Evolutionary conservation across 2,113 vertebrate species (phyloP).

Genomic region (Pogona vitticeps): DNA sequence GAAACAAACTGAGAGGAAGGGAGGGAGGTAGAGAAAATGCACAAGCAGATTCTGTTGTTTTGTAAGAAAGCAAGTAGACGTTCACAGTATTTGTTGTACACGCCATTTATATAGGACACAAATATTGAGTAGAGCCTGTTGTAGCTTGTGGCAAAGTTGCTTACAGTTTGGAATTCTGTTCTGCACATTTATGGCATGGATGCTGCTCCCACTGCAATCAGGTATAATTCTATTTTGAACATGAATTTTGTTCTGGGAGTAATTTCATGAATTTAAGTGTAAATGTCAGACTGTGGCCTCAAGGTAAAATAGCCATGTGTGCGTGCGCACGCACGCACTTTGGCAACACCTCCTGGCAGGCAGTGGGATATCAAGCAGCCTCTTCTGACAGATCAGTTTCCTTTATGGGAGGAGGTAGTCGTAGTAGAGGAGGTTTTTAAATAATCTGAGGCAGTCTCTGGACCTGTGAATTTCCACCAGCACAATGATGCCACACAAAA

Average conservation of each 20-base stretch:
- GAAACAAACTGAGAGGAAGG: neutral
- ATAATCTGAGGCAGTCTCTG: neutral
- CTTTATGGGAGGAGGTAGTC: neutral
- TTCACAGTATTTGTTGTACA: neutral
- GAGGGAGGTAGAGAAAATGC: too few species aligned
- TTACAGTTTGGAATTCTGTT: neutral
- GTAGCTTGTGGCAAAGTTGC: neutral
- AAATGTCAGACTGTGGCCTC: neutral
- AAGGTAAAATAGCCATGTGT: neutral
- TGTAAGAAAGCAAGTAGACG: neutral
- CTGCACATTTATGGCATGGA: neutral
- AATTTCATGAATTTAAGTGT: neutral
- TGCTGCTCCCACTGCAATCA: neutral
- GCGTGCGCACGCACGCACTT: too few species aligned
- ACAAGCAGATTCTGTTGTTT: neutral
- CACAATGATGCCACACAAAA: neutral
- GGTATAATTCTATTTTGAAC: rapidly evolving
- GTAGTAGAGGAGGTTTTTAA: neutral
- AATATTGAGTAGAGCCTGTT: neutral
- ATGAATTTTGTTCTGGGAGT: neutral
- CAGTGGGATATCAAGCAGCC: neutral
- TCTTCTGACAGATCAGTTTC: neutral
- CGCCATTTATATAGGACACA: neutral
- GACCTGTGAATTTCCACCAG: neutral
- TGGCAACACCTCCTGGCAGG: neutral